Evolutionary conservation across 2,797 vertebrate species (phyloP).

Genomic region (Acanthopagrus latus): DNA sequence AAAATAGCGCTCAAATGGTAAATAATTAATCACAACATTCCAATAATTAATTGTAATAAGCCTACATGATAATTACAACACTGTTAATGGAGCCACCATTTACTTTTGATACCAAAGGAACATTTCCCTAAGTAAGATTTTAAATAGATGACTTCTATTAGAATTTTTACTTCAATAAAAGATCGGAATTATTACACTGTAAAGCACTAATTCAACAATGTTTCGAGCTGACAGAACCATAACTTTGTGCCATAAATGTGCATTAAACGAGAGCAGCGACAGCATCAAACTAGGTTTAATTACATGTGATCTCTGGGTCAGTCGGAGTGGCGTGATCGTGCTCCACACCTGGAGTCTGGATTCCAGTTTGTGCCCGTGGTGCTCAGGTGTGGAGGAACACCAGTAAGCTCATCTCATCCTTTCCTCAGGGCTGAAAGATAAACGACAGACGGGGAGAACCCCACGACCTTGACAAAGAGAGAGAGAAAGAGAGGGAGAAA

Average conservation of each 20-base stretch:
- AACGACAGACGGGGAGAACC: slow-evolving; percentile 81
- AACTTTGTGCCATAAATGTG: background rate
- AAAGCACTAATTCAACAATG: background rate
- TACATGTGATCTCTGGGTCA: slow-evolving; percentile 36
- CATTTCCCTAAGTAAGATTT: background rate
- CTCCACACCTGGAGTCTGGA: slow-evolving; percentile 78
- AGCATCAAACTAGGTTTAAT: slow-evolving; percentile 3
- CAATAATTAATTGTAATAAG: too few relatives aligned
- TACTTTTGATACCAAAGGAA: background rate
- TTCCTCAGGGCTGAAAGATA: slow-evolving; percentile 82
- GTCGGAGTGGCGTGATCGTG: slow-evolving; percentile 49
- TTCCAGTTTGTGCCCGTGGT: slow-evolving; percentile 76
- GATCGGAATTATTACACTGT: background rate
- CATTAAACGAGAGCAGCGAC: slow-evolving; percentile 10
- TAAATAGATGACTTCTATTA: background rate
- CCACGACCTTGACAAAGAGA: slow-evolving; percentile 69
- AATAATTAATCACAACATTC: too few relatives aligned
- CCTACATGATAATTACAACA: too few relatives aligned
- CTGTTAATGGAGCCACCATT: background rate
- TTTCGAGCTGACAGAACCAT: background rate
- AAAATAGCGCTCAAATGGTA: background rate
- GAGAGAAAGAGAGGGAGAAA: slow-evolving; percentile 44
- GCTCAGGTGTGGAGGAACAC: slow-evolving; percentile 82
- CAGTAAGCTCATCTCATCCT: slow-evolving; percentile 82
- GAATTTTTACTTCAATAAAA: background rate